These are phyloP conservation scores for Drosophila emarginata DNA, from an alignment of 2,888 invertebrate species.

Conservation along the genomic window DNA sequence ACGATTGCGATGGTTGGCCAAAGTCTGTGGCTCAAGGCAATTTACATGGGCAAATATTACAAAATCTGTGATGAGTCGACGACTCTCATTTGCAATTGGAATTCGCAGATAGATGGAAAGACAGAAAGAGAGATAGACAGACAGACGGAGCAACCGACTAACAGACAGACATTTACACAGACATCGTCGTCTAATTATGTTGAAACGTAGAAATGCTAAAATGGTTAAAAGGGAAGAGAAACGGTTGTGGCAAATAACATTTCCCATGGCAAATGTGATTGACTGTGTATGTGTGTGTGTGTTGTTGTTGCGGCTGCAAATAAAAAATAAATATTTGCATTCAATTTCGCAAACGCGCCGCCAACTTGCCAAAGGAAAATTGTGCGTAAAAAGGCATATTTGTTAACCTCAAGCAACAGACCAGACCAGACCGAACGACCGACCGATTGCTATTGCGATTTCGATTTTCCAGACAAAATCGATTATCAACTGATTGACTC, in stretches of 20 bases:
- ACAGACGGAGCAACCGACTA: constrained; percentile 1
- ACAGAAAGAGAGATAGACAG: background rate
- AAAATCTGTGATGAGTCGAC: constrained; percentile 62
- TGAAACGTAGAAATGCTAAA: constrained; percentile 35
- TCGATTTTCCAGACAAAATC: constrained; percentile 66
- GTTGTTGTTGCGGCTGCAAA: constrained; percentile 54
- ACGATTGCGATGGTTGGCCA: constrained; percentile 31
- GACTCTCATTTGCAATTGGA: constrained; percentile 60
- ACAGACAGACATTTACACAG: constrained; percentile 39
- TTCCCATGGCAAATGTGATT: constrained; percentile 28
- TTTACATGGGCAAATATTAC: constrained; percentile 71
- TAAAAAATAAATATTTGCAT: constrained; percentile 78
- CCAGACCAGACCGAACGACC: constrained; percentile 3
- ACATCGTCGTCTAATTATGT: constrained; percentile 72
- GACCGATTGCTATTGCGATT: constrained; percentile 25
- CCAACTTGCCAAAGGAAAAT: constrained; percentile 66
- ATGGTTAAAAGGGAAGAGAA: background rate
- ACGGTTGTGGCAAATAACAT: constrained; percentile 61
- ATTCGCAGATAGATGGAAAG: constrained; percentile 27
- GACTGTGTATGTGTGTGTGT: constrained; percentile 5
- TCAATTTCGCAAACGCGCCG: constrained; percentile 72
- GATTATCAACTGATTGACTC: constrained; percentile 73
- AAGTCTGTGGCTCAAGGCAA: constrained; percentile 74
- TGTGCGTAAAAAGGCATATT: constrained; percentile 77
- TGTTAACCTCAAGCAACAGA: constrained; percentile 76